phyloP scores from a whole-genome alignment of 2,888 invertebrate species.

The Catocala fraxini region DNA sequence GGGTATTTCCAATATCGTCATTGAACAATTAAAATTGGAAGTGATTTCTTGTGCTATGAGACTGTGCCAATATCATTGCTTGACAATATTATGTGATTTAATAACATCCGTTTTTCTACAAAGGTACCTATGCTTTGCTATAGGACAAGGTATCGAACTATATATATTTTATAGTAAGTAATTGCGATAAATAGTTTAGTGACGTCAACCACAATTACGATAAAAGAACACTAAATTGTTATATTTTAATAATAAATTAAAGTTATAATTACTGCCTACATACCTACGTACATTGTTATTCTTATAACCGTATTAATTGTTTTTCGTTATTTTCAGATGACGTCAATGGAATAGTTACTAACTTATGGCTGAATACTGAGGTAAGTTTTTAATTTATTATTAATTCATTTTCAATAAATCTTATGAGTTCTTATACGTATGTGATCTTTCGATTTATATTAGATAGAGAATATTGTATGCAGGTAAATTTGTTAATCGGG shows the following conservation, averaged over 20 bases:
- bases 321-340: slow-evolving; percentile 23
- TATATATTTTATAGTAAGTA: too few relatives aligned
- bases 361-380: not conserved
- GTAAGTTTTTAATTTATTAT: not conserved
- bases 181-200: not conserved
- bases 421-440: too few relatives aligned
- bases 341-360: not conserved
- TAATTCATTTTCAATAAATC: too few relatives aligned
- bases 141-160: too few relatives aligned
- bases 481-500: too few relatives aligned
- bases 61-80: not conserved
- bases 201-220: too few relatives aligned
- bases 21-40: slow-evolving; percentile 2
- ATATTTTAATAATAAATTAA: not conserved
- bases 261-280: not conserved
- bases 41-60: not conserved
- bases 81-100: not conserved
- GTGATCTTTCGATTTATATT: too few relatives aligned
- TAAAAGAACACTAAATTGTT: too few relatives aligned
- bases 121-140: not conserved
- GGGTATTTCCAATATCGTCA: slow-evolving; percentile 10
- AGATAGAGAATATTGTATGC: too few relatives aligned
- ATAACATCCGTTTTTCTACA: slow-evolving; percentile 1
- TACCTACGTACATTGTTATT: not conserved
- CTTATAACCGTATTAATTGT: not conserved